phyloP scores from a whole-genome alignment of 30 jellyfish, hydroid and myxozoan genomes.

The Cassiopea xamachana region DNA sequence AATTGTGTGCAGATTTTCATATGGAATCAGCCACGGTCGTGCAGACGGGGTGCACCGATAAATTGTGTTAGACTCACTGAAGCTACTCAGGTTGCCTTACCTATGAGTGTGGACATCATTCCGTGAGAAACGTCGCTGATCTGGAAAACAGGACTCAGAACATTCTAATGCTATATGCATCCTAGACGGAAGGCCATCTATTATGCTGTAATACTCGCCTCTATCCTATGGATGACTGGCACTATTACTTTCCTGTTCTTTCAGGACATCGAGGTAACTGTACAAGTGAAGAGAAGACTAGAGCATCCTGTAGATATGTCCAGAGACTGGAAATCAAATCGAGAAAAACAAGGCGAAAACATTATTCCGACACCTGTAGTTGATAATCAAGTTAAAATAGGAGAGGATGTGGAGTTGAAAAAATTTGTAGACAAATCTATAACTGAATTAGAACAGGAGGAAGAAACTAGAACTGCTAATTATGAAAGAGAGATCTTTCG shows the following conservation, averaged over 20 bases:
- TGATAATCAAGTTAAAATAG: conserved; percentile 1
- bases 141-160: conserved; percentile 6
- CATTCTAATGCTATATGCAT: conserved; percentile 60
- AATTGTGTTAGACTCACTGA: background rate
- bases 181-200: conserved; percentile 79
- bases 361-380: background rate
- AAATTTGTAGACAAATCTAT: background rate
- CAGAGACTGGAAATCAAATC: conserved; percentile 4
- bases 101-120: background rate
- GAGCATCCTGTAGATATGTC: conserved; percentile 46
- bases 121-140: background rate
- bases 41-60: background rate
- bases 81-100: background rate
- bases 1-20: background rate
- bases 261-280: conserved; percentile 97
- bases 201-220: conserved; percentile 89
- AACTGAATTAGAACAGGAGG: background rate
- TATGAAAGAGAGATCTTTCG: conserved; percentile 73
- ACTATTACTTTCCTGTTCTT: conserved; percentile 87
- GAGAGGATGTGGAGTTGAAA: background rate
- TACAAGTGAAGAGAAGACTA: conserved; percentile 87
- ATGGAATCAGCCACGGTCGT: background rate
- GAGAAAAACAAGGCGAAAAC: conserved; percentile 52
- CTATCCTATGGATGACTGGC: conserved; percentile 92
- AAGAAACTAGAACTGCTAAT: conserved; percentile 60